These are phyloP conservation scores for Drosophila baimaii DNA, from an alignment of 1,140 invertebrate genomes.

Conservation along the genomic window DNA sequence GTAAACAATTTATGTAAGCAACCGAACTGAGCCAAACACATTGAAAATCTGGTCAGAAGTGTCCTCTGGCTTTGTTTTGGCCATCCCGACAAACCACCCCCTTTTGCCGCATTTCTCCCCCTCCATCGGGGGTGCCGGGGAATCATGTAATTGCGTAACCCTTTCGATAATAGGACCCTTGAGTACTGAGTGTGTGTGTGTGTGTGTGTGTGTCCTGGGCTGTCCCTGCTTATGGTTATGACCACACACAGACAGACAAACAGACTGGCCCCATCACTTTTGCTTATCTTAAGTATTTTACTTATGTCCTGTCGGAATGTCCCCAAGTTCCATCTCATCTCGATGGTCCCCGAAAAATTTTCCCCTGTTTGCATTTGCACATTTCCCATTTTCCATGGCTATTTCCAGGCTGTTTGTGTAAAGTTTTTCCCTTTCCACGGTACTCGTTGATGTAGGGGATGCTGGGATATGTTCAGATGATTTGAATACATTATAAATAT, in stretches of 20 bases:
- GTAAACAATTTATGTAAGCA: constrained; percentile 83
- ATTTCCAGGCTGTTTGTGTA: constrained; percentile 5
- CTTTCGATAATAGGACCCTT: constrained; percentile 83
- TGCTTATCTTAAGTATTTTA: constrained; percentile 82
- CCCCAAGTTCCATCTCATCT: constrained; percentile 39
- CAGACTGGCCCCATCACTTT: constrained; percentile 61
- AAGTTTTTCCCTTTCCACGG: not conserved
- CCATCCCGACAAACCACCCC: constrained; percentile 10
- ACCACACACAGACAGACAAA: constrained; percentile 36
- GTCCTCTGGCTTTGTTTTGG: constrained; percentile 73
- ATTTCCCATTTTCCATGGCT: constrained; percentile 62
- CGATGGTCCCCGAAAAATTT: constrained; percentile 25
- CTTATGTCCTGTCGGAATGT: constrained; percentile 65
- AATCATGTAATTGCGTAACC: constrained; percentile 82
- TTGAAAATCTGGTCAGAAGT: constrained; percentile 68
- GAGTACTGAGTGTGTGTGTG: constrained; percentile 67
- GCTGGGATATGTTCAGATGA: not conserved
- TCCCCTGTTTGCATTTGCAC: constrained; percentile 64
- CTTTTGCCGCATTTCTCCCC: constrained; percentile 6
- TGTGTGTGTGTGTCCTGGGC: constrained; percentile 22
- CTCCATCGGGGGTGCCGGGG: constrained; percentile 14
- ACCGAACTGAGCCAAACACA: constrained; percentile 54
- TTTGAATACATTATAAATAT: not conserved
- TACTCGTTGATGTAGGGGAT: not conserved
- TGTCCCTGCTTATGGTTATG: constrained; percentile 67